Evolutionary conservation across 2,113 vertebrate species (phyloP).

Genomic region (Chunga burmeisteri): DNA sequence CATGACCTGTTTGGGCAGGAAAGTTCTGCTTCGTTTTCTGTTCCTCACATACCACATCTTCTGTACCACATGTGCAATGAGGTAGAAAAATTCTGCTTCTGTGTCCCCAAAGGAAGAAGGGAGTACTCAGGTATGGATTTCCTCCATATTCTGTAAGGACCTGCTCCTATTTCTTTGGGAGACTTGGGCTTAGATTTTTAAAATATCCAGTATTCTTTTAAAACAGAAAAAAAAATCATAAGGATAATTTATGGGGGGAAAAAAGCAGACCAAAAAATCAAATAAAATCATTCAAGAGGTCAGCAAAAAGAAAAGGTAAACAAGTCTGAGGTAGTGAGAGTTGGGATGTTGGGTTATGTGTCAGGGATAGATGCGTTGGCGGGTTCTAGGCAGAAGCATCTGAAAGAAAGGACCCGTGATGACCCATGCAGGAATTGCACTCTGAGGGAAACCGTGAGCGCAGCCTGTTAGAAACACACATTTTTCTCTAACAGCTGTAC

Average conservation of each 20-base stretch:
- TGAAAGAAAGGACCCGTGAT: background rate
- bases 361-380: fast-evolving
- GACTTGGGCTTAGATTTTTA: background rate
- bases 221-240: background rate
- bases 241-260: background rate
- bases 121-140: background rate
- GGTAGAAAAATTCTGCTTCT: background rate
- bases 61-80: background rate
- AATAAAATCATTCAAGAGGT: background rate
- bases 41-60: background rate
- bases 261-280: background rate
- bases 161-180: background rate
- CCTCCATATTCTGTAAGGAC: background rate
- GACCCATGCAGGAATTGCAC: fast-evolving
- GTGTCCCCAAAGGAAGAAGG: background rate
- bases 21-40: background rate
- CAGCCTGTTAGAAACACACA: fast-evolving
- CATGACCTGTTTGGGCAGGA: background rate
- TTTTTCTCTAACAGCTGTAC: background rate
- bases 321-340: background rate
- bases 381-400: background rate
- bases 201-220: background rate
- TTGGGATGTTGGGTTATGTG: too few relatives aligned
- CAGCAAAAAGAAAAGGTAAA: background rate
- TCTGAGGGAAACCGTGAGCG: fast-evolving